Conservation (phyloP, 2,888 invertebrate genomes). For the Lydus trimaculatus region DNA sequence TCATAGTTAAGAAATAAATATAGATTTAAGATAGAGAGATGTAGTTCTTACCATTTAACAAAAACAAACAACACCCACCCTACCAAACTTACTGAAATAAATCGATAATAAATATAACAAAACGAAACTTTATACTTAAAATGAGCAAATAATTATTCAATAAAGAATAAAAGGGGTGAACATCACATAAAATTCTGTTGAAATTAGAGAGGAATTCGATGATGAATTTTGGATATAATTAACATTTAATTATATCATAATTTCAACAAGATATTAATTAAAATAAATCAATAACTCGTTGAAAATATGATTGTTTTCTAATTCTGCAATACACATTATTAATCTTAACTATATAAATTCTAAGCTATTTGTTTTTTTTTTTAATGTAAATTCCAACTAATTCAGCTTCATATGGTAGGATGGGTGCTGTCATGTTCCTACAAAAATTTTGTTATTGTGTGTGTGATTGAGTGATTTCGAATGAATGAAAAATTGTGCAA, state of each 20-base stretch:
- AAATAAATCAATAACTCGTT: slow-evolving; percentile 15
- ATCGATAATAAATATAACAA: slow-evolving; percentile 32
- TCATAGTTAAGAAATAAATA: slow-evolving; percentile 37
- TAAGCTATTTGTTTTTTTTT: slow-evolving; percentile 33
- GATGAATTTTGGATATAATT: slow-evolving; percentile 15
- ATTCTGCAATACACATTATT: slow-evolving; percentile 37
- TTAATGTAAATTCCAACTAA: slow-evolving; percentile 44
- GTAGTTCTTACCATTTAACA: slow-evolving; percentile 33
- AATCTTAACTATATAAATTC: slow-evolving; percentile 39
- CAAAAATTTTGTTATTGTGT: slow-evolving; percentile 43
- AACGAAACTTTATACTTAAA: slow-evolving; percentile 16
- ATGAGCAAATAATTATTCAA: slow-evolving; percentile 11
- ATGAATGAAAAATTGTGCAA: neutral
- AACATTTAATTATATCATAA: slow-evolving; percentile 19
- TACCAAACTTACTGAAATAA: slow-evolving; percentile 57
- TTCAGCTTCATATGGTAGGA: slow-evolving; percentile 60
- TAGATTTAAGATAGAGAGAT: slow-evolving; percentile 27
- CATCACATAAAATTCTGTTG: slow-evolving; percentile 21
- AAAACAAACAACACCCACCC: slow-evolving; percentile 55
- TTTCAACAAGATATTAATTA: slow-evolving; percentile 3
- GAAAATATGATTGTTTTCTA: slow-evolving; percentile 26
- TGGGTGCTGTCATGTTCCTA: slow-evolving; percentile 60
- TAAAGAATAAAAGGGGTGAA: slow-evolving; percentile 22
- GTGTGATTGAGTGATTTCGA: too few relatives aligned
- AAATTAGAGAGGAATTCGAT: slow-evolving; percentile 23